Base-by-base conservation (phyloP, 1,140 invertebrate species). In the Drosophila prosaltans region DNA sequence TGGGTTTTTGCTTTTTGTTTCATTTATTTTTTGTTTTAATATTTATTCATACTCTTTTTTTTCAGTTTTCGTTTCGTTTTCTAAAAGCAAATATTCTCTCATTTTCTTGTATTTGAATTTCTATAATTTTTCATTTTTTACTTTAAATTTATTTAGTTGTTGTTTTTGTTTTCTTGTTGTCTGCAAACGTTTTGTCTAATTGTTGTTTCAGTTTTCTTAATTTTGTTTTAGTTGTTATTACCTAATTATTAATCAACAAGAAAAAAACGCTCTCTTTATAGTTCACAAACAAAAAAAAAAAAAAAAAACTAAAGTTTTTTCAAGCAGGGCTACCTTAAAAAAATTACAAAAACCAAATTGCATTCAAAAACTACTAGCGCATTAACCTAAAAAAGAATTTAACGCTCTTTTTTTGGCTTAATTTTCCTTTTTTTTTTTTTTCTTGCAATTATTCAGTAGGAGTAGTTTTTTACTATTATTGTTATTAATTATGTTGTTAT, bases 171-270 rank as follows among this genome's bases (percentile, higher is more conserved):
- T 65, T 39, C 5, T 78, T 81, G 72, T 79, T 81, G 21, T 51
- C 41, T 51, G 45, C 45, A 26, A 51, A 51, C 45, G 21, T 63
- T 67, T 41, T 74, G 69, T 70, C 67, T 68, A 68, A 58, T 74
- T 66, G 8, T 45, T 69, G 48, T 72, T 54, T 79, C 32, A 59
- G 68, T 72, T 65, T 39, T 30, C 59, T 71, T 62, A 71, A 71
- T 76, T 75, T 86, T 81, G 72, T 76, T 80, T 58, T 74, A 58
- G 67, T 67, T 64, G 43, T 57, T 65, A 69, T 83, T 89, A 83
- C 83, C 83, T 88, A 88, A 88, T 88, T 89, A 88, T 89, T 88
- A 88, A 88, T 88, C 83, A 88, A 88, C 83, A 88, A 88, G 83
- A 88, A 88, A 78, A 51, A 80, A 86, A 85, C 77, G 69, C 62